Base-by-base conservation (phyloP, 2,888 invertebrate genomes). In the Hypselothyrea guttata region DNA sequence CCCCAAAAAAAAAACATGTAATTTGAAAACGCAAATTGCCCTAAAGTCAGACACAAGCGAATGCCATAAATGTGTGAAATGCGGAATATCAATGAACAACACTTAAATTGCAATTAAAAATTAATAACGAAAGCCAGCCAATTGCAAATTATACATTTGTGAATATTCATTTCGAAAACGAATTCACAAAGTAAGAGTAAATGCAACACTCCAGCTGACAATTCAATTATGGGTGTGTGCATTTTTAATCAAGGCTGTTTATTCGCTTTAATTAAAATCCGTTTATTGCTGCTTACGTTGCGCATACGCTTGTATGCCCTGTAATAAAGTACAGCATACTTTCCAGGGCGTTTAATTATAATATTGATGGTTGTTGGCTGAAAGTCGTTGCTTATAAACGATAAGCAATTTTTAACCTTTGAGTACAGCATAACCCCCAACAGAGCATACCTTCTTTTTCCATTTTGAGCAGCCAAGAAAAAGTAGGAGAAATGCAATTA, bases 201-300 rank as follows among this genome's bases (percentile, higher is more conserved):
- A 22, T 5, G 22, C 22, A 22, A 22, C 5, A 22, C 22, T 22
- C 22, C 22, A 22, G 22, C 12, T 40, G 54, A 67, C 63, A 75
- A 74, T 77, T 75, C 67, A 77, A 75, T 75, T 77, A 71, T 60
- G 49, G 48, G 56, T 47, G 42, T 69, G 57, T 38, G 40, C 51
- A 68, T 68, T 77, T 75, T 74, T 63, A 74, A 77, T 75, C 67
- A 77, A 70, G 47, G 46, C 44, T 60, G 65, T 73, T 74, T 70
- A 69, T 73, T 73, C 62, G 47, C 61, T 45, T 74, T 37, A 35
- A 52, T 44, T 52, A 34, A 41, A 40, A 33, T 33, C 9, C 28
- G 28, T 42, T 9, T 15, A 7, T 34, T n/a, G 0, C 8, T 8
- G n/a, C 1, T 9, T 11, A 4, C 33, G 3, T 9, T 12, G 4